Conservation (phyloP, 2,888 invertebrate species). For the Ormyrus labotus region DNA sequence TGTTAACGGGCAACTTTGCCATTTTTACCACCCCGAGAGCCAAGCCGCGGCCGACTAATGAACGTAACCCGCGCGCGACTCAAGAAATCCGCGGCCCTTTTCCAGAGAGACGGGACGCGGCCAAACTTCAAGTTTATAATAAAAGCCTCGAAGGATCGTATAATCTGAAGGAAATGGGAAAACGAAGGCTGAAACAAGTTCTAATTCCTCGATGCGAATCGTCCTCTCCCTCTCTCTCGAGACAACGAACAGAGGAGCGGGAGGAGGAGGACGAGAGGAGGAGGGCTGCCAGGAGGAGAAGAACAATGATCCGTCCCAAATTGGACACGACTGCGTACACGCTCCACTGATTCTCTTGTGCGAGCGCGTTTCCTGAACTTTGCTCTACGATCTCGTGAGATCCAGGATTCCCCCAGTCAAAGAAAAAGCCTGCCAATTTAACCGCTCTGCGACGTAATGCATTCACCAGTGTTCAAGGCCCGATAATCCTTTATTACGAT, state of each 20-base stretch:
- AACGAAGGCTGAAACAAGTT: slow-evolving; percentile 18
- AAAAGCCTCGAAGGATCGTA: slow-evolving; percentile 15
- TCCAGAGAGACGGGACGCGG: not conserved
- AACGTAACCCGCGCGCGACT: not conserved
- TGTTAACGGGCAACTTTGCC: slow-evolving; percentile 36
- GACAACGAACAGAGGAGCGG: not conserved
- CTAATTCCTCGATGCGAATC: not conserved
- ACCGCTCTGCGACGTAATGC: no score
- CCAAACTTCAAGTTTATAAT: slow-evolving; percentile 33
- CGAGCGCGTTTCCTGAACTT: no score
- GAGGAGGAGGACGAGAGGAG: not conserved
- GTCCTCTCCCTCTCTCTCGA: not conserved
- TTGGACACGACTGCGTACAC: no score
- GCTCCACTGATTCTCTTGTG: no score
- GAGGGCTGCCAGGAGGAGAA: no score
- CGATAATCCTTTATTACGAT: no score
- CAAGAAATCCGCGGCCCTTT: no score
- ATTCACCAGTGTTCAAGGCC: no score
- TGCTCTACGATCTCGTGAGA: no score
- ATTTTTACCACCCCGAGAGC: not conserved
- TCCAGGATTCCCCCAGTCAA: no score
- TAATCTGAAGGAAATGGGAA: slow-evolving; percentile 7
- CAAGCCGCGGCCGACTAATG: not conserved
- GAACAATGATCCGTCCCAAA: no score
- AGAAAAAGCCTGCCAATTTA: no score